A percentile compares a stretch with the other conserved stretches of the same genome.
Evolutionary conservation across 2,113 vertebrate genomes (phyloP).

Genomic region (Neogale vison): DNA sequence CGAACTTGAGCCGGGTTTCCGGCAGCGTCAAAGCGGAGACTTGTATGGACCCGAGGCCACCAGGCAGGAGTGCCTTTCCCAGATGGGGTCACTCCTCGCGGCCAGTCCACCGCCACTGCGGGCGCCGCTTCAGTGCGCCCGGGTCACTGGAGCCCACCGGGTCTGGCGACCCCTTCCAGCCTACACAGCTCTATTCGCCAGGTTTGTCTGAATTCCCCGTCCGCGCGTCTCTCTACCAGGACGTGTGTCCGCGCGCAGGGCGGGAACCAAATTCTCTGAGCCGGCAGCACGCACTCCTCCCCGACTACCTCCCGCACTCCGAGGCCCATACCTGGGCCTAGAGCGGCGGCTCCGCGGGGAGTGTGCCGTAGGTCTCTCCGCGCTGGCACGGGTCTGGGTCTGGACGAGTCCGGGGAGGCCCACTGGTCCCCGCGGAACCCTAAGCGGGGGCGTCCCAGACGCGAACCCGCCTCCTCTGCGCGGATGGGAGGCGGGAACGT

Average conservation of each 20-base stretch:
- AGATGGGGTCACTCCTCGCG: rapidly evolving
- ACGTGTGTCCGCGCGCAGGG: rapidly evolving
- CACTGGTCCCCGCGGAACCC: background rate
- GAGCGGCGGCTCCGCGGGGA: background rate
- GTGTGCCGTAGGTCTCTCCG: background rate
- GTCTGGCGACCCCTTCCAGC: background rate
- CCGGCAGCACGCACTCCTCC: background rate
- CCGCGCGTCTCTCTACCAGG: rapidly evolving
- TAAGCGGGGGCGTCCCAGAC: background rate
- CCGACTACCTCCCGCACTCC: background rate
- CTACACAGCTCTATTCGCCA: background rate
- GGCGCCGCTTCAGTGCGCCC: background rate
- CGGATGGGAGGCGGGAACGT: background rate
- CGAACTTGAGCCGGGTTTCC: background rate
- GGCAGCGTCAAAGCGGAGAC: background rate
- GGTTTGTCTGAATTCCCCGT: background rate
- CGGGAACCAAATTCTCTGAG: rapidly evolving
- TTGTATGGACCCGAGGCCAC: background rate
- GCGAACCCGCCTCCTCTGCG: background rate
- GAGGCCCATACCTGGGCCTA: background rate
- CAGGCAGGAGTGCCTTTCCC: background rate
- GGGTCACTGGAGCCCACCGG: background rate
- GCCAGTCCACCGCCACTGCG: background rate
- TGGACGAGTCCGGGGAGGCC: rapidly evolving
- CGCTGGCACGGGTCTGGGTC: background rate